phyloP scores from a whole-genome alignment of 2,888 invertebrate species.

The Macrosiphum euphorbiae region DNA sequence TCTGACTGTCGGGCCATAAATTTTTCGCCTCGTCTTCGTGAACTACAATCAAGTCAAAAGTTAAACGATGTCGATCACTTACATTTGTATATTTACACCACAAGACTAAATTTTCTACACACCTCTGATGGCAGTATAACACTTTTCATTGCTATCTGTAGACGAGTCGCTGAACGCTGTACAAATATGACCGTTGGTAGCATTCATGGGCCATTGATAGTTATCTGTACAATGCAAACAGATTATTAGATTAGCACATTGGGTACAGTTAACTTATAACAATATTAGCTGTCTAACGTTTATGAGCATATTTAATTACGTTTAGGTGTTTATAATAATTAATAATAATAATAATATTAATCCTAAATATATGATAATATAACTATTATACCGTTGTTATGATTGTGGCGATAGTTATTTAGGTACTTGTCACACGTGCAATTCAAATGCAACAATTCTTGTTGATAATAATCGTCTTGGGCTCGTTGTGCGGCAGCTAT shows the following conservation, averaged over 20 bases:
- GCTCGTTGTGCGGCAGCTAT: slow-evolving; percentile 78
- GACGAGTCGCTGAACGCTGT: slow-evolving; percentile 57
- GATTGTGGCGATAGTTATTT: slow-evolving; percentile 69
- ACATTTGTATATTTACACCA: background rate
- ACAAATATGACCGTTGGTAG: slow-evolving; percentile 51
- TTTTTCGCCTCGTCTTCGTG: slow-evolving; percentile 78
- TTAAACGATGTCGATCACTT: too few relatives aligned
- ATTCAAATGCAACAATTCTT: slow-evolving; percentile 69
- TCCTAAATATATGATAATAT: too few relatives aligned
- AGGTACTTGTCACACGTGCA: slow-evolving; percentile 69
- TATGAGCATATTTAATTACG: background rate
- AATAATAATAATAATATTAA: background rate
- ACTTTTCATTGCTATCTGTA: slow-evolving; percentile 56
- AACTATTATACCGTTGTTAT: slow-evolving; percentile 67
- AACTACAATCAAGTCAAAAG: slow-evolving; percentile 69
- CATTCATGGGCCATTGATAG: slow-evolving; percentile 56
- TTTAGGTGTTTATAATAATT: background rate
- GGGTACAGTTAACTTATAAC: background rate
- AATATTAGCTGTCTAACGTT: background rate
- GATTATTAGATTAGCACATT: background rate
- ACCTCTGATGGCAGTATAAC: slow-evolving; percentile 61
- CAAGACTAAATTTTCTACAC: background rate
- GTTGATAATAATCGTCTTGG: slow-evolving; percentile 74
- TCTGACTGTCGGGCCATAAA: slow-evolving; percentile 80
- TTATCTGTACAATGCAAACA: slow-evolving; percentile 24